Evolutionary conservation across 92 coral and sea anemone genomes (phyloP), one percentile per base, ranked within the genome.

Genomic region (Porites cylindrica): DNA sequence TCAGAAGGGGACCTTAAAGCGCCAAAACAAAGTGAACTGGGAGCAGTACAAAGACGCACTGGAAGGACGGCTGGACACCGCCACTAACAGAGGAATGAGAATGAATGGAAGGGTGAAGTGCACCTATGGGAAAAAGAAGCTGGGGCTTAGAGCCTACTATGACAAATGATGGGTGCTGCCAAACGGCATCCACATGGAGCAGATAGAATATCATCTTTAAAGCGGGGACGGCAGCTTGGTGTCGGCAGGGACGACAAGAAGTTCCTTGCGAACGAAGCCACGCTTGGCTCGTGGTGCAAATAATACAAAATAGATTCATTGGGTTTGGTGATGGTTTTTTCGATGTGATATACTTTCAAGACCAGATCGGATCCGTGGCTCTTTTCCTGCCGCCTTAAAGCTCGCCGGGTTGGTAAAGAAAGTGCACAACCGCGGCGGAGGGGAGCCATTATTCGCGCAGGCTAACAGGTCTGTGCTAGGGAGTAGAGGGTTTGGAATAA

Each of bases 321-420:
- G 10, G 65, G 13, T 16, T 24, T 13, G 5, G 66, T 20, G 1
- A 77, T 38, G 10, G 32, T 7, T n/a, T 71, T 18, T 16, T 68
- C 69, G 14, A 85, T 2, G 10, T 61, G 16, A 18, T 76, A 77
- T 10, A 65, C 53, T 52, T 77, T 69, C 24, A 77, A 62, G 60
- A 17, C 89, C 89, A 85, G 10, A 85, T 23, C 6, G 89, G 83
- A 12, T 85, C 89, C 0, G 89, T 85, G 12, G 89, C 77, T 8
- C 89, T 69, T 12, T 80, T 53, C 5, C 70, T 43, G 0, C 89
- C 89, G 10, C 83, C 83, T 26, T 85, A 83, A 6, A 14, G 11
- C 50, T 76, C 89, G 6, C 89, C 83, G 5, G 88, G 81, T 1
- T 50, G 72, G 17, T 26, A 75, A 2, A 84, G 52, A 29, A 13